Evolutionary conservation across 2,797 vertebrate species (phyloP), one percentile per base, ranked within the genome.

Genomic region (Enteromius thamalakanensis): DNA sequence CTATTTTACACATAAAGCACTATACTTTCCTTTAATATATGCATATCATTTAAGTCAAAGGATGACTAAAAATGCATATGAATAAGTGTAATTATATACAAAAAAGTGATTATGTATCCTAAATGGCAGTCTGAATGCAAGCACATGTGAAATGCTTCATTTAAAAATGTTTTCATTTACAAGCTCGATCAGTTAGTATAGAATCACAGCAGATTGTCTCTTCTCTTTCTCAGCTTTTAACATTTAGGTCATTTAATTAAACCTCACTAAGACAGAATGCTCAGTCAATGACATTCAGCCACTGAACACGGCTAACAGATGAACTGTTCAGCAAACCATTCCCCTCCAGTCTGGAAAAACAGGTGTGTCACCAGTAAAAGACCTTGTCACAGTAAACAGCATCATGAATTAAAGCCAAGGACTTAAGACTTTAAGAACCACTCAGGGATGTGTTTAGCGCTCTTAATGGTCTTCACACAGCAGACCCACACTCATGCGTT

Each of bases 221-320:
- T 19, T 68, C 34, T 68, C 19, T n/a, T 40, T 68, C 4, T 37
- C 10, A 40, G 34, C 17, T 68, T 12, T 68, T 40, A 40, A 68
- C 19, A 40, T 68, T 68, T 12, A 68, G 65, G 34, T 12, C 32
- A 75, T 75, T 55, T 75, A 75, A 75, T 75, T 34, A 37, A 14
- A 37, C 17, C n/a, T 55, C 29, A n/a, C 49, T 53, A 2, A 76
- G 7, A 42, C 32, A 40, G 34, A 76, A 26, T 26, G 4, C n/a
- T 37, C 9, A 45, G 68, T 68, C 65, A 68, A 68, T 70, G 40
- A 9, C 68, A 70, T n/a, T 45, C 68, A 70, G 6, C 42, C n/a
- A 14, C 14, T 53, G 15, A 53, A 5, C 55, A 42, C n/a, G 15
- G n/a, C 32, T 58, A 23, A 76, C 51, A 60, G 53, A 21, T 55